Conservation (phyloP, 2,113 vertebrate species). For the Phrynosoma blainvillii region DNA sequence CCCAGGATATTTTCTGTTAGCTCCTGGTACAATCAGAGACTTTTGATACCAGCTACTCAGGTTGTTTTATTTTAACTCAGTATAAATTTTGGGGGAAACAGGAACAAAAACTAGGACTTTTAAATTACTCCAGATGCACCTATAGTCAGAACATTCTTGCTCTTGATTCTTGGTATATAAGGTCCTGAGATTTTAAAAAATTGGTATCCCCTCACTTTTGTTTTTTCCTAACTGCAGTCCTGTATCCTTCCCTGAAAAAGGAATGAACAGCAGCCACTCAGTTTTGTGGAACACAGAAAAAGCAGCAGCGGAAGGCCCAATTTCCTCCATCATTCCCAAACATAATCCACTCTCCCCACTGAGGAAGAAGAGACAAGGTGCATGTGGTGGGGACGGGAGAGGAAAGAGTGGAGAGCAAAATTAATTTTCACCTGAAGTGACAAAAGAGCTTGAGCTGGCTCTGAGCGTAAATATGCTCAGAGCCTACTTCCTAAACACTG, state of each 20-base stretch:
- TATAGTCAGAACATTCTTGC: too few relatives aligned
- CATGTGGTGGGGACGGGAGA: background rate
- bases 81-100: too few relatives aligned
- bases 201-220: too few relatives aligned
- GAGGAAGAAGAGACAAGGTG: background rate
- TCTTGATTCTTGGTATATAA: background rate
- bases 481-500: background rate
- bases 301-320: background rate
- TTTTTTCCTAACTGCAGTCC: background rate
- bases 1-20: too few relatives aligned
- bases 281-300: background rate
- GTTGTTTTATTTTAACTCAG: too few relatives aligned
- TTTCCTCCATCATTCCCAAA: background rate
- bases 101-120: too few relatives aligned
- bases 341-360: too few relatives aligned
- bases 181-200: background rate
- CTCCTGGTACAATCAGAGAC: too few relatives aligned
- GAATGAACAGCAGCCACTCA: background rate
- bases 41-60: too few relatives aligned
- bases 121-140: too few relatives aligned
- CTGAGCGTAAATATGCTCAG: background rate
- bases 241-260: background rate
- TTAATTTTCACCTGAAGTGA: conserved; percentile 18
- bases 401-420: background rate
- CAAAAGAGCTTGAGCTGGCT: background rate